Percentiles rank a stretch among this genome's conserved stretches.
Conservation (phyloP, 1,140 invertebrate genomes). For the Anoplophora glabripennis region DNA sequence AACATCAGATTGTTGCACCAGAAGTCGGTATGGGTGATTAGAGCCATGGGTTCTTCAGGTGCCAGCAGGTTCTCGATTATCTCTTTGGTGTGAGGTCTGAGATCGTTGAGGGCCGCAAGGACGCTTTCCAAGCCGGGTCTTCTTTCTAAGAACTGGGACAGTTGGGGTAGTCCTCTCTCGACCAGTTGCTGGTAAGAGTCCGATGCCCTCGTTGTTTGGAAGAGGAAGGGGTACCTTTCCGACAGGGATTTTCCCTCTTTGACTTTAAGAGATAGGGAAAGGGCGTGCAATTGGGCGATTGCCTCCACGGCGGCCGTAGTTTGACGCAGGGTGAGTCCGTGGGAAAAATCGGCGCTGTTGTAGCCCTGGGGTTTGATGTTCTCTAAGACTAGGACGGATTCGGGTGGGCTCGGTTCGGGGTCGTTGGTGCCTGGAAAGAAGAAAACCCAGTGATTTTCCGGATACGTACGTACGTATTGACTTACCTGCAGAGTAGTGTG, state of each 20-base stretch:
- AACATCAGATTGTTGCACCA: constrained; percentile 81
- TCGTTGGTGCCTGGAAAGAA: constrained; percentile 39
- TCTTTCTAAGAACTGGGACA: constrained; percentile 66
- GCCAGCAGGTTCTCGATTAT: constrained; percentile 64
- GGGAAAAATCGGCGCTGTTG: constrained; percentile 61
- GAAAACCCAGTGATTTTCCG: neutral
- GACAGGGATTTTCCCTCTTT: constrained; percentile 60
- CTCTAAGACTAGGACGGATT: constrained; percentile 64
- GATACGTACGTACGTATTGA: neutral
- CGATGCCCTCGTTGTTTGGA: constrained; percentile 70
- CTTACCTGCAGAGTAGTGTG: constrained; percentile 56
- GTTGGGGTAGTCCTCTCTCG: constrained; percentile 68
- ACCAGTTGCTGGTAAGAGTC: constrained; percentile 75
- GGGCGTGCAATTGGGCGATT: constrained; percentile 68
- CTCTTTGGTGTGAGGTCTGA: constrained; percentile 59
- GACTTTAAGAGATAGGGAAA: constrained; percentile 65
- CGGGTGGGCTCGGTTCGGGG: constrained; percentile 54
- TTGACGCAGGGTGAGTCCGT: constrained; percentile 65
- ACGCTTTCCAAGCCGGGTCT: constrained; percentile 58
- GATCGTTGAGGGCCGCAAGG: constrained; percentile 53
- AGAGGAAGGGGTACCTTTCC: constrained; percentile 68
- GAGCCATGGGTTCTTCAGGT: constrained; percentile 63
- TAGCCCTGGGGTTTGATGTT: constrained; percentile 57
- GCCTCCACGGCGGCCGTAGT: constrained; percentile 64
- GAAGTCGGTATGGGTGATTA: constrained; percentile 77